Conservation (phyloP, 1,140 invertebrate species). For the Eciton burchellii region DNA sequence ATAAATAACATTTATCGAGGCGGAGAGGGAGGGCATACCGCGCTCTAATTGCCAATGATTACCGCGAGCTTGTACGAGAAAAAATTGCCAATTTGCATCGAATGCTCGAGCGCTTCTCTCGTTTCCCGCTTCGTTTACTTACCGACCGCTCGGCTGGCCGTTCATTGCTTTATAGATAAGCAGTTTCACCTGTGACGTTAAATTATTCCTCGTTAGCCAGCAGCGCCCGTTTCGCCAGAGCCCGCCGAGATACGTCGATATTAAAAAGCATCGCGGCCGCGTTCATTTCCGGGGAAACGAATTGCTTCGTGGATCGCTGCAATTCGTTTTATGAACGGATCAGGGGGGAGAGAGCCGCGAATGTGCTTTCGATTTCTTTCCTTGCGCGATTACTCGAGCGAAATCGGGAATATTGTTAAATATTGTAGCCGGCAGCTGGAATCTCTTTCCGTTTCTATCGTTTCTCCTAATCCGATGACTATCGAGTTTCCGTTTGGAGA, state of each 20-base stretch:
- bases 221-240: slow-evolving; percentile 9
- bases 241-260: slow-evolving; percentile 47
- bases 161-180: slow-evolving; percentile 64
- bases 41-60: slow-evolving; percentile 81
- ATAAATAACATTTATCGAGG: slow-evolving; percentile 80
- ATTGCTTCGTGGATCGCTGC: slow-evolving; percentile 17
- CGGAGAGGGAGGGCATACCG: slow-evolving; percentile 9
- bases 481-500: background rate
- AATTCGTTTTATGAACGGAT: slow-evolving; percentile 60
- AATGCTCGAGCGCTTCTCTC: slow-evolving; percentile 62
- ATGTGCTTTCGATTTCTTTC: background rate
- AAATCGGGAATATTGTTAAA: background rate
- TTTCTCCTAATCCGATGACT: background rate
- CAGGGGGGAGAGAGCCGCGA: background rate
- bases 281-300: slow-evolving; percentile 44
- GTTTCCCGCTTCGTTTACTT: slow-evolving; percentile 64
- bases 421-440: background rate
- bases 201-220: slow-evolving; percentile 38
- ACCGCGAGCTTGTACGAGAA: slow-evolving; percentile 70
- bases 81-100: slow-evolving; percentile 81
- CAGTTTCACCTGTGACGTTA: slow-evolving; percentile 47
- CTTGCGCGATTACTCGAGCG: slow-evolving; percentile 5
- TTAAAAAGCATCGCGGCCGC: slow-evolving; percentile 45
- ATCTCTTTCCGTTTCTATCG: too few relatives aligned
- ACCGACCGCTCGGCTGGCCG: slow-evolving; percentile 23